phyloP scores from a whole-genome alignment of 2,113 vertebrate genomes.

The Pagrus major region DNA sequence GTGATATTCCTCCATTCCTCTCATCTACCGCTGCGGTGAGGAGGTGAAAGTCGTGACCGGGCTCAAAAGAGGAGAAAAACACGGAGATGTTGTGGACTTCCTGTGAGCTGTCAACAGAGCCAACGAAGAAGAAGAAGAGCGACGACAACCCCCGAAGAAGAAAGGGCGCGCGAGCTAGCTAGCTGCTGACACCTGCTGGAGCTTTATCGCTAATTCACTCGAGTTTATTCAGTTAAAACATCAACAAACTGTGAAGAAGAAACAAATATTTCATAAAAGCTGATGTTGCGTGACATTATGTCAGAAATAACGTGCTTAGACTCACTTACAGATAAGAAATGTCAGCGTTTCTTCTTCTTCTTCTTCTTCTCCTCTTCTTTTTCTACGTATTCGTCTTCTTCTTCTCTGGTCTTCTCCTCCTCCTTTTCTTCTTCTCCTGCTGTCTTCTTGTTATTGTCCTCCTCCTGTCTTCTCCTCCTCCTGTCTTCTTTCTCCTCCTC shows the following conservation, averaged over 20 bases:
- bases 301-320: background rate
- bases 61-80: background rate
- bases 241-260: background rate
- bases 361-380: no score
- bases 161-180: accelerated
- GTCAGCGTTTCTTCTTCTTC: no score
- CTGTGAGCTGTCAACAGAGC: conserved; percentile 16
- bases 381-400: no score
- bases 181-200: conserved; percentile 5
- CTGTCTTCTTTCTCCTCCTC: no score
- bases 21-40: accelerated
- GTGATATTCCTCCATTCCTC: conserved; percentile 81
- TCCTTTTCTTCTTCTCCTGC: no score
- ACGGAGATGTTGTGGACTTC: conserved; percentile 4
- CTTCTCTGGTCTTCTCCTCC: no score
- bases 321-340: no score
- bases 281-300: background rate
- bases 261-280: background rate
- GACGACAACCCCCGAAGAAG: no score
- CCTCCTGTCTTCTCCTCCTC: no score
- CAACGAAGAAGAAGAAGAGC: background rate
- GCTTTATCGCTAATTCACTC: background rate
- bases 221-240: background rate
- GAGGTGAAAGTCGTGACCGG: accelerated
- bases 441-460: no score